These are phyloP conservation scores for Stegostoma tigrinum DNA, from an alignment of 2,113 vertebrate species.

Conservation along the genomic window DNA sequence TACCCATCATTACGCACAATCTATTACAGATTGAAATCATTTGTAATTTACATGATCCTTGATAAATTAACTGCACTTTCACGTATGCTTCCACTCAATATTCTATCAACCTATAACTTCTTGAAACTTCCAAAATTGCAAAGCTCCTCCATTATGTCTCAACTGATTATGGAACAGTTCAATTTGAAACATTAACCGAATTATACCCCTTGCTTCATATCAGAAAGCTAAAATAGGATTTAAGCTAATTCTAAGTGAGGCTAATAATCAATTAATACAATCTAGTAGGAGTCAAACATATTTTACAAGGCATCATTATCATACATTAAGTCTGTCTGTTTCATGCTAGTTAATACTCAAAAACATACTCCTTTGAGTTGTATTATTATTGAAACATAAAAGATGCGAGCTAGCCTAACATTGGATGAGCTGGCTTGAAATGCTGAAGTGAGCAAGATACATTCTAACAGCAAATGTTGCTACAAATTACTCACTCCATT, in stretches of 20 bases:
- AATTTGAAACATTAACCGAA: background rate
- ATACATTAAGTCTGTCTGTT: background rate
- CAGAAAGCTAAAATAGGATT: background rate
- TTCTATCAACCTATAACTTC: background rate
- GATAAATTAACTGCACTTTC: conserved; percentile 13
- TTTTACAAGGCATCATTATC: background rate
- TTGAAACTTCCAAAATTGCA: background rate
- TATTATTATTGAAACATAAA: background rate
- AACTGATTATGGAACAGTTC: background rate
- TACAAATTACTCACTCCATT: background rate
- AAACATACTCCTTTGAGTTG: background rate
- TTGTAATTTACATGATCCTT: background rate
- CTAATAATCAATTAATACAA: background rate
- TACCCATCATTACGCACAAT: background rate
- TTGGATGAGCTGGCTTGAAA: background rate
- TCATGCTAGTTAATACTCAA: background rate
- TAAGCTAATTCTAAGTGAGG: background rate
- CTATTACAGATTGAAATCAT: conserved; percentile 10
- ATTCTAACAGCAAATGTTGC: background rate
- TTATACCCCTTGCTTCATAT: background rate
- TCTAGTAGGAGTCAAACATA: background rate
- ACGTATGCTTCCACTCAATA: background rate
- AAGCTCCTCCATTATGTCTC: background rate
- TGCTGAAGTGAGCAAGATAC: background rate
- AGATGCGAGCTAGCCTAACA: background rate